Conservation (phyloP, 2,113 vertebrate genomes). For the Prunella himalayana region DNA sequence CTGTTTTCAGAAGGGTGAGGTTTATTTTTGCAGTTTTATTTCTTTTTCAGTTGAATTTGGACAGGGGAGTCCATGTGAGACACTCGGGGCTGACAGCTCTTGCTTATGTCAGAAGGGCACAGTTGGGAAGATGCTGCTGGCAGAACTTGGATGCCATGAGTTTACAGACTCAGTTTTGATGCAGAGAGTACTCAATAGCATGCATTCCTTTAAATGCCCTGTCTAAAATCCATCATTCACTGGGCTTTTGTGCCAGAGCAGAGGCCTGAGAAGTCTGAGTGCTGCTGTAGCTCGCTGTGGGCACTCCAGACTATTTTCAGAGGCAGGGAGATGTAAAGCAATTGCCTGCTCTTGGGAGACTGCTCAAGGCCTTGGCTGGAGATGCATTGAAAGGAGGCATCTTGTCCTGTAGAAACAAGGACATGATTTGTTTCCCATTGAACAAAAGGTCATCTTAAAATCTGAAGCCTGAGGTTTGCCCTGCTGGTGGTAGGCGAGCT, state of each 20-base stretch:
- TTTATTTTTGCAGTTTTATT: not conserved
- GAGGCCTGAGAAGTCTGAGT: not conserved
- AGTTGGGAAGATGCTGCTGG: not conserved
- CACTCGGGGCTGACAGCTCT: not conserved
- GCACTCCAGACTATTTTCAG: constrained; percentile 12
- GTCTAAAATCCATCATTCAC: not conserved
- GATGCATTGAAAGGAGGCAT: not conserved
- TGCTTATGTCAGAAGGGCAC: not conserved
- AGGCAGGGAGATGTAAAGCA: not conserved
- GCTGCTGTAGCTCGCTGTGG: not conserved
- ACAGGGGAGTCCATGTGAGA: not conserved
- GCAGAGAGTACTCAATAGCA: not conserved
- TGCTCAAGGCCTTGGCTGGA: not conserved
- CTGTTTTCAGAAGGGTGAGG: not conserved
- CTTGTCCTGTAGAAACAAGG: not conserved
- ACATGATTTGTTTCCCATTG: not conserved
- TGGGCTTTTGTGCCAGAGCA: not conserved
- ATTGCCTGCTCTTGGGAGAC: not conserved
- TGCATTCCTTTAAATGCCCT: not conserved
- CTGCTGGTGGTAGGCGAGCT: not conserved
- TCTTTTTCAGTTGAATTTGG: not conserved
- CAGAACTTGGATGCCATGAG: not conserved
- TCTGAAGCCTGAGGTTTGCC: not conserved
- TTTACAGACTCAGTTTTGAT: not conserved
- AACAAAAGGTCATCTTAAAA: not conserved